Evolutionary conservation across 2,888 invertebrate genomes (phyloP).

Genomic region (Netelia melanura): DNA sequence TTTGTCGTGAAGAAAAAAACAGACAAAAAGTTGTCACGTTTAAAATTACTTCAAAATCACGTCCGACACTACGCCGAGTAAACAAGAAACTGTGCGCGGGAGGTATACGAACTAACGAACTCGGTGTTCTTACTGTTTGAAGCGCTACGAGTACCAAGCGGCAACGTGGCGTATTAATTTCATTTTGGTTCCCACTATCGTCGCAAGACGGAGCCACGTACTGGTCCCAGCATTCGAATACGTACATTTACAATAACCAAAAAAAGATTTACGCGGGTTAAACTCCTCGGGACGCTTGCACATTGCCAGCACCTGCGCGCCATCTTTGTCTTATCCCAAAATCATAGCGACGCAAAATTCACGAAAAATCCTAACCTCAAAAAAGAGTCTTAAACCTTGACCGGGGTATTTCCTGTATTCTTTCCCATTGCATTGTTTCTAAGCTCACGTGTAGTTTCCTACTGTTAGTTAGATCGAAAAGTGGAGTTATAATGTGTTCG

Average conservation of each 20-base stretch:
- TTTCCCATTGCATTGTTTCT: not conserved
- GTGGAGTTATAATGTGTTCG: not conserved
- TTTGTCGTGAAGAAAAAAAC: not conserved
- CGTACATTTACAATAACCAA: not conserved
- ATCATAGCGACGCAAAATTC: conserved; percentile 33
- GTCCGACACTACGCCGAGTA: too few relatives aligned
- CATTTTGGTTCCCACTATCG: not conserved
- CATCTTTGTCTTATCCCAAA: not conserved
- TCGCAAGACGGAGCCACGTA: not conserved
- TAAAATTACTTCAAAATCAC: not conserved
- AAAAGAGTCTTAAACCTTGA: conserved; percentile 28
- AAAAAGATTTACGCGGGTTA: not conserved
- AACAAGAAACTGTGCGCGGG: too few relatives aligned
- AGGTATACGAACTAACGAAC: too few relatives aligned
- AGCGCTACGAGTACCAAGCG: not conserved
- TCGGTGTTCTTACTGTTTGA: too few relatives aligned
- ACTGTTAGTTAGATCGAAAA: not conserved
- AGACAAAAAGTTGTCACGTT: not conserved
- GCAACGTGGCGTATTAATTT: not conserved
- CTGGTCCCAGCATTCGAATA: not conserved
- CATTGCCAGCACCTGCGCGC: not conserved
- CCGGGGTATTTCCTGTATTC: conserved; percentile 43
- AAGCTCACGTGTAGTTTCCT: not conserved
- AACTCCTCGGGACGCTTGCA: not conserved
- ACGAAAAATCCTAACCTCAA: conserved; percentile 53